Evolutionary conservation across 2,888 invertebrate species (phyloP).

Genomic region (Tortricodes alternella): DNA sequence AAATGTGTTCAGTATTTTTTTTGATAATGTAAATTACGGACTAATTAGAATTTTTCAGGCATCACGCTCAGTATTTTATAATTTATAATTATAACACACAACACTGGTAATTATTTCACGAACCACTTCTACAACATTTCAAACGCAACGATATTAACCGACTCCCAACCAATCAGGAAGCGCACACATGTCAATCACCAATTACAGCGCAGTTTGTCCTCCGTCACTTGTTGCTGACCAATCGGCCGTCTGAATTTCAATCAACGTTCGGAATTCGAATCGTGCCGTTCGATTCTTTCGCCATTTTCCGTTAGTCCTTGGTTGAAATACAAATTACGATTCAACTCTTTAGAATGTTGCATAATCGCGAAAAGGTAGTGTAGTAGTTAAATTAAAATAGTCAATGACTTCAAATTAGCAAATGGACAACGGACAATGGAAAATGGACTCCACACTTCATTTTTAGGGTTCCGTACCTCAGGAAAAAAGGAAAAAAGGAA

Average conservation of each 20-base stretch:
- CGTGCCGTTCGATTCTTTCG: slow-evolving; percentile 38
- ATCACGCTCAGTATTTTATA: slow-evolving; percentile 10
- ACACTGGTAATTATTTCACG: background rate
- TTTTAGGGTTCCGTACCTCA: no score
- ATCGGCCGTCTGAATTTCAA: slow-evolving; percentile 67
- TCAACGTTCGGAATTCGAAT: slow-evolving; percentile 58
- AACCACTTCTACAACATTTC: slow-evolving; percentile 43
- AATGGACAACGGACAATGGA: no score
- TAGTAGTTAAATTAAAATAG: no score
- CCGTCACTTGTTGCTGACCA: slow-evolving; percentile 60
- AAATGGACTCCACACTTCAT: no score
- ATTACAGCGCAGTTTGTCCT: slow-evolving; percentile 75
- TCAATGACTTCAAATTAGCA: no score
- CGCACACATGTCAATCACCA: slow-evolving; percentile 77
- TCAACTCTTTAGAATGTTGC: no score
- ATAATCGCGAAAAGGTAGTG: no score
- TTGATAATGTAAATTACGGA: slow-evolving; percentile 32
- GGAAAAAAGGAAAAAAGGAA: no score
- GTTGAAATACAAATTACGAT: background rate
- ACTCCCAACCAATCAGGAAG: slow-evolving; percentile 67
- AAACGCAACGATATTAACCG: slow-evolving; percentile 43
- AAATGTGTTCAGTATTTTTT: no score
- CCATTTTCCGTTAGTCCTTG: slow-evolving; percentile 23
- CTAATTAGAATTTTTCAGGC: slow-evolving; percentile 27
- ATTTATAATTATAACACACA: slow-evolving; percentile 28